These are phyloP conservation scores for Calosoma granatense DNA, from an alignment of 1,140 invertebrate species.

Conservation along the genomic window DNA sequence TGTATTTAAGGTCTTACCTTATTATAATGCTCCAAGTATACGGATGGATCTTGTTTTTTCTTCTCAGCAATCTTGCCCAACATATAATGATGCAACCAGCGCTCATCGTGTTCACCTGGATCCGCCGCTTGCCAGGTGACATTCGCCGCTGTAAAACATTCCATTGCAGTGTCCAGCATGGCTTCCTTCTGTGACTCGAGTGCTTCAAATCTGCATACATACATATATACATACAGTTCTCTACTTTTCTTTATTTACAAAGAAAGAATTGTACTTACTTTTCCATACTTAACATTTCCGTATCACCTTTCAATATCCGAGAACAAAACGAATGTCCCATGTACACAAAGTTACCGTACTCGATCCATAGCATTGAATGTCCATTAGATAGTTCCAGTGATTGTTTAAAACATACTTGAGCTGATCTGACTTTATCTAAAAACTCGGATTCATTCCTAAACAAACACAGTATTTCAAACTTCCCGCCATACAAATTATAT, in stretches of 20 bases:
- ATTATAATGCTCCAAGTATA: slow-evolving; percentile 70
- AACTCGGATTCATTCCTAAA: slow-evolving; percentile 52
- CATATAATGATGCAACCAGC: slow-evolving; percentile 89
- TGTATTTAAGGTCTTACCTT: slow-evolving; percentile 38
- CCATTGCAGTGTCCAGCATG: slow-evolving; percentile 62
- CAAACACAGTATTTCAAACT: slow-evolving; percentile 23
- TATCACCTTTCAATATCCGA: slow-evolving; percentile 68
- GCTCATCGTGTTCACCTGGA: slow-evolving; percentile 52
- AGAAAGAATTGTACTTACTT: slow-evolving; percentile 27
- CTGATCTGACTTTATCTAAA: slow-evolving; percentile 56
- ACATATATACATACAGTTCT: neutral
- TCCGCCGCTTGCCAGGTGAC: slow-evolving; percentile 42
- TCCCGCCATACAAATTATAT: too few relatives aligned
- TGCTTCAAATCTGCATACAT: slow-evolving; percentile 46
- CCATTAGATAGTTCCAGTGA: slow-evolving; percentile 60
- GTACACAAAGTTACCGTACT: slow-evolving; percentile 80
- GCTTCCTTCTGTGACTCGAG: slow-evolving; percentile 66
- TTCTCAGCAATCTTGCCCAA: slow-evolving; percentile 86
- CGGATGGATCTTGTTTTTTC: slow-evolving; percentile 54
- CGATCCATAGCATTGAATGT: slow-evolving; percentile 73
- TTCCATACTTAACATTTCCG: slow-evolving; percentile 66
- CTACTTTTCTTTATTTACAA: neutral
- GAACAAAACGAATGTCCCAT: slow-evolving; percentile 80
- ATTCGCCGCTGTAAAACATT: slow-evolving; percentile 67
- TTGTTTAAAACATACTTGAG: slow-evolving; percentile 66